phyloP scores from a whole-genome alignment of 2,888 invertebrate genomes.

The Melinaea menophilus region DNA sequence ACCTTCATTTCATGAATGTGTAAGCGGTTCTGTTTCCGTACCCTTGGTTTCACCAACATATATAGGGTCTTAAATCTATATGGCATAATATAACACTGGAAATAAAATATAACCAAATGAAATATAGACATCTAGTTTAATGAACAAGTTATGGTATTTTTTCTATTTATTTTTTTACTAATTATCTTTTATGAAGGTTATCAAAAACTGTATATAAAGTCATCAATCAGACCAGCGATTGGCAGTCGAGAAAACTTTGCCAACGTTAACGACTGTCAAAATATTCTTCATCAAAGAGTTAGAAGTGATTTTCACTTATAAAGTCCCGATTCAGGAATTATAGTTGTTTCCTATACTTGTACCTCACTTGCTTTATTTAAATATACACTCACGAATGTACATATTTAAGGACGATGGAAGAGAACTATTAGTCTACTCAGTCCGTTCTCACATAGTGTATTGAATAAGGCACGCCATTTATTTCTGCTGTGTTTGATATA shows the following conservation, averaged over 20 bases:
- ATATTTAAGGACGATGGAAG: no score
- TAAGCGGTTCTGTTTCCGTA: constrained; percentile 10
- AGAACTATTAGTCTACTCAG: no score
- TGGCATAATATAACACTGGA: not conserved
- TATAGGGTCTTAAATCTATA: not conserved
- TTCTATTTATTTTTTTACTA: no score
- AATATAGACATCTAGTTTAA: not conserved
- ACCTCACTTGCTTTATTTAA: no score
- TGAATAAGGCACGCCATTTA: no score
- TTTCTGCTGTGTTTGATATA: no score
- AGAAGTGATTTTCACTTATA: constrained; percentile 6
- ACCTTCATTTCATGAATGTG: not conserved
- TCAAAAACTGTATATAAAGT: not conserved
- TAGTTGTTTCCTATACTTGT: no score
- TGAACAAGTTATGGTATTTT: no score
- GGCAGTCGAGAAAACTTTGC: not conserved
- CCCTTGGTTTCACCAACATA: constrained; percentile 3
- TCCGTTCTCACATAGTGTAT: no score
- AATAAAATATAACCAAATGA: not conserved
- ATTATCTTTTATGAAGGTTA: no score
- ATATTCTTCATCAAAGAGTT: constrained; percentile 5
- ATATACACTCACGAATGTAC: no score
- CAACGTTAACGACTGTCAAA: constrained; percentile 17
- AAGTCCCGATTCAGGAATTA: not conserved
- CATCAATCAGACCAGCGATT: constrained; percentile 9